Base-by-base conservation (phyloP, 2,113 vertebrate genomes). In the Pipra filicauda region DNA sequence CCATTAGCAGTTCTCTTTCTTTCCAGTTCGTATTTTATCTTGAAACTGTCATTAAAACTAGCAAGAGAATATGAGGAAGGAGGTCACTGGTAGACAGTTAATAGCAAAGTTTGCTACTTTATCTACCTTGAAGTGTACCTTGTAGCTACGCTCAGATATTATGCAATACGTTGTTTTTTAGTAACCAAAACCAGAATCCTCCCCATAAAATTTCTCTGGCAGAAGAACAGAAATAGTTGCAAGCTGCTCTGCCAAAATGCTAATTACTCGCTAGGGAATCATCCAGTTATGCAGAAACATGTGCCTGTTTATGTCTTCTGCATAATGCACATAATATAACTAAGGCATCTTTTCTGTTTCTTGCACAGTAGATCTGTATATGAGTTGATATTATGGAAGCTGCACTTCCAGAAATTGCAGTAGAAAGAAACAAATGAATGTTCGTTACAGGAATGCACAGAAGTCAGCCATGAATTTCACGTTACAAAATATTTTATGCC, bases 261-360 rank as follows among this genome's bases (percentile, higher is more conserved):
- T 96, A 97, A 97, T 97, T 89, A 83, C 66, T 96, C 93, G 87
- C 35, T 62, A 7, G 65, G 78, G 95, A 96, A 87, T 90, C 21
- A 58, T 58, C 22, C 80, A 78, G 67, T 85, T 85, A 78, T 88
- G 74, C 13, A 30, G 67, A 93, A 94, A 94, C 58, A 90, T 73
- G 92, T 80, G 88, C 41, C 57, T 91, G 57, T 93, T 91, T 95
- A 82, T 70, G 7, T 85, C 92, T 92, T 94, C 82, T 80, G 35
- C 39, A 46, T 19, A 61, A 93, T 61, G 30, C 44, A 54, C 82
- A 90, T 46, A 91, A 61, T 14, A 18, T 67, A 70, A 80, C 58
- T 43, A 46, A 84, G 41, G 37, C 15, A 55, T 12, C 12, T 75
- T 57, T 89, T 73, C 93, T 95, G 64, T 86, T 49, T 33, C 55